These are phyloP conservation scores for Lutraria rhynchaena DNA, from an alignment of 1,140 invertebrate species.

Conservation along the genomic window DNA sequence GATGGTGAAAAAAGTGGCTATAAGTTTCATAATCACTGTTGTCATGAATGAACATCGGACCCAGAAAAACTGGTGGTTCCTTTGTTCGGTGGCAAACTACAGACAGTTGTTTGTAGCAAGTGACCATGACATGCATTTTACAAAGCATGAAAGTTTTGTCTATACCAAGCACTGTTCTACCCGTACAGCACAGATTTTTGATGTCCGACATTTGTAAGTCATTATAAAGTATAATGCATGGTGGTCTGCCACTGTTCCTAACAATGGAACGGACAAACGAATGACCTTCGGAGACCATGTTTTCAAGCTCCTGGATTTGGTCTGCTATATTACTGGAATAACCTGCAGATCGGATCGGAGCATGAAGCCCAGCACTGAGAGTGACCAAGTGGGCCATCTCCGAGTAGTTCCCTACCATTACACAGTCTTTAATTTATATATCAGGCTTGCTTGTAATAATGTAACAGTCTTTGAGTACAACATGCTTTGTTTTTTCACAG, in stretches of 20 bases:
- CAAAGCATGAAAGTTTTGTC: conserved; percentile 45
- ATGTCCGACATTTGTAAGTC: conserved; percentile 12
- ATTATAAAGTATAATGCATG: conserved; percentile 2
- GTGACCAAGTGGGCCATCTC: background rate
- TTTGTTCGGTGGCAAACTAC: background rate
- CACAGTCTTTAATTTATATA: background rate
- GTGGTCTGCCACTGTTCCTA: conserved; percentile 7
- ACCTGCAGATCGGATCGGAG: no score
- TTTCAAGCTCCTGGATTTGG: conserved; percentile 53
- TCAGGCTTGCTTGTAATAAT: background rate
- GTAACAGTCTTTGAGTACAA: no score
- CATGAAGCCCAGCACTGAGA: background rate
- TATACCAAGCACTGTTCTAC: conserved; percentile 14
- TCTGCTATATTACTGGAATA: conserved; percentile 48
- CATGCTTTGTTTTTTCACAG: no score
- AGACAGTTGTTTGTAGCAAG: background rate
- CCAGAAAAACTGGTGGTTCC: conserved; percentile 31
- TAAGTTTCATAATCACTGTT: conserved; percentile 58
- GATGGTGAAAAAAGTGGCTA: conserved; percentile 41
- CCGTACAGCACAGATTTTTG: conserved; percentile 24
- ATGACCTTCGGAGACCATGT: conserved; percentile 33
- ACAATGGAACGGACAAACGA: conserved; percentile 45
- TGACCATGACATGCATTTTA: conserved; percentile 36
- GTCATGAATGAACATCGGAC: conserved; percentile 57
- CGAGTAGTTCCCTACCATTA: background rate